Base-by-base conservation (phyloP, 2,888 invertebrate species). In the Cremastinae sp. region DNA sequence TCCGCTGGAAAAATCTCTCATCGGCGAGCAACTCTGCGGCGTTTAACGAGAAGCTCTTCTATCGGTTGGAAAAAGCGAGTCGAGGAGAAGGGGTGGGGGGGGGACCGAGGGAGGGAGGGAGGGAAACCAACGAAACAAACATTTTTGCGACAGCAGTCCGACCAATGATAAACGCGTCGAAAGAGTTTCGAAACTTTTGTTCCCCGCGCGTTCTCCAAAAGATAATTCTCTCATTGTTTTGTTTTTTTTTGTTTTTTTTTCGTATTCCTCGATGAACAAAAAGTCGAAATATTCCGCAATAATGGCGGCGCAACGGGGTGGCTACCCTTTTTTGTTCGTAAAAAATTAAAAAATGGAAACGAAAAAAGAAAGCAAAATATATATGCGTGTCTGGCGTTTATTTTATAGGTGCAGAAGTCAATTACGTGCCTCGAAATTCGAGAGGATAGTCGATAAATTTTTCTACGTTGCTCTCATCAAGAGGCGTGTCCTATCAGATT, bases 401-500 rank as follows among this genome's bases (percentile, higher is more conserved):
- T n/a, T n/a, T n/a, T n/a, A n/a, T n/a, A n/a, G n/a, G n/a, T n/a
- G n/a, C n/a, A n/a, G n/a, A n/a, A n/a, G n/a, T n/a, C n/a, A n/a
- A n/a, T n/a, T n/a, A n/a, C n/a, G n/a, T n/a, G n/a, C n/a, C n/a
- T 78, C 71, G 56, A 9, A 56, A 69, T 78, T 75, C 12, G 47
- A 47, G 16, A 47, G n/a, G n/a, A n/a, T n/a, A 3, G 12, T 2
- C 16, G 47, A n/a, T n/a, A 14, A 7, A 5, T 2, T 7, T 3
- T 34, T 54, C 18, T 54, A 8, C 10, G 76, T 74, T n/a, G 71
- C 71, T 71, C 59, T 51, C 36, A 16, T 74, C 45, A 61, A 18
- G 38, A 43, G 74, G n/a, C n/a, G n/a, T 68, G 66, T 65, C 64
- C 70, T 74, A 78, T 72, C 68, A 49, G 49, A 73, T 70, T 74